Percentiles rank a stretch among this genome's conserved stretches.
phyloP scores from a whole-genome alignment of 2,888 invertebrate species.

The Beris chalybata region DNA sequence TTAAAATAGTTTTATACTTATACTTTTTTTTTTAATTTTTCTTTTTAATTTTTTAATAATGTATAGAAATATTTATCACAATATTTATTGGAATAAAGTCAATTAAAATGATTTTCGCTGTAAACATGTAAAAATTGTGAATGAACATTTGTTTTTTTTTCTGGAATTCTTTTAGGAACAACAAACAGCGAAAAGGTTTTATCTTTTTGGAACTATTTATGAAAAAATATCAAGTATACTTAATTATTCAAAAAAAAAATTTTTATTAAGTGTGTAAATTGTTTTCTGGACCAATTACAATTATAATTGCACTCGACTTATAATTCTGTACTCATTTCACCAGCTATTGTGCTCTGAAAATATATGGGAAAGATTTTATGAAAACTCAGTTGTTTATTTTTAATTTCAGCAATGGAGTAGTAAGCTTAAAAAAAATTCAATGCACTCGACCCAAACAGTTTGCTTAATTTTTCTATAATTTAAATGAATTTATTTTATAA shows the following conservation, averaged over 20 bases:
- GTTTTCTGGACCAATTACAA: not conserved
- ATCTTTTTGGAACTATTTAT: not conserved
- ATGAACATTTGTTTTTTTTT: no score
- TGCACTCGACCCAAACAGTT: no score
- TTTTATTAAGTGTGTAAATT: not conserved
- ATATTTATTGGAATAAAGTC: conserved; percentile 6
- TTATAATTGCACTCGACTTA: conserved; percentile 46
- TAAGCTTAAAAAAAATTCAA: no score
- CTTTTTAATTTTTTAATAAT: not conserved
- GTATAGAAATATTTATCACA: conserved; percentile 30
- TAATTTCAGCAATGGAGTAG: no score
- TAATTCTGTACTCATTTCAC: conserved; percentile 73
- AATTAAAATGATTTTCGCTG: no score
- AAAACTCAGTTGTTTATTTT: not conserved
- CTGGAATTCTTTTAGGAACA: no score
- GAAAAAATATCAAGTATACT: not conserved
- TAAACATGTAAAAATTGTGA: no score
- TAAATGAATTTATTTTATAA: not conserved
- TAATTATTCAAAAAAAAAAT: not conserved
- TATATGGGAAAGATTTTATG: conserved; percentile 30
- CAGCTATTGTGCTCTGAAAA: conserved; percentile 56
- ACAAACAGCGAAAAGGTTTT: no score
- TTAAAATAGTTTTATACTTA: conserved; percentile 5
- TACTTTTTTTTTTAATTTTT: conserved; percentile 20
- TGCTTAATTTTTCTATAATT: not conserved